Evolutionary conservation across 2,113 vertebrate species (phyloP), one percentile per base, ranked within the genome.

Genomic region (Chlorodrepanis virens): DNA sequence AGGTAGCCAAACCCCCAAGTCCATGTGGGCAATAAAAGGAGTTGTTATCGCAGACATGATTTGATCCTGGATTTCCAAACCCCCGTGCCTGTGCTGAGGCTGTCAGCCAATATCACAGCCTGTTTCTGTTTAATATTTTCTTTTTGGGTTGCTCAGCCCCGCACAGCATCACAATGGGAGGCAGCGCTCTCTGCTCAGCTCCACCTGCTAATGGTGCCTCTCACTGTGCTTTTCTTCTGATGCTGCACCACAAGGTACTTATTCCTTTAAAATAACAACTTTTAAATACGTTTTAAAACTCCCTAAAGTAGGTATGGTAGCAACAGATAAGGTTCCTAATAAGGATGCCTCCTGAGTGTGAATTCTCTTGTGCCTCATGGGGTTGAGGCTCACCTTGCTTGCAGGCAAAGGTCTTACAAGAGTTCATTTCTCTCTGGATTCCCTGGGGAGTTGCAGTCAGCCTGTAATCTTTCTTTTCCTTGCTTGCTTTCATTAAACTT

Each of bases 1-100:
- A 83, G 79, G 87, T 88, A 94, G 75, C 92, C 79, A 80, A 94
- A 87, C 78, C 2, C 72, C 82, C 79, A 47, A 75, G 68, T 29
- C 68, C 47, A 8, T 54, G 79, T 44, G 67, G 76, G 85, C 79
- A 94, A 88, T 93, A 88, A 96, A 95, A 85, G 61, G 89, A 72
- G 84, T 53, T 76, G 74, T 83, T 94, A 79, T 35, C 12, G 20
- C 56, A 71, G 79, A 78, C 37, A 6, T 59, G 88, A 86, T 95
- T 83, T 74, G 87, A 94, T 88, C 92, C 85, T 63, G 90, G 90
- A 63, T 95, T 96, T 95, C 82, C 96, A 95, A 77, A 39, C 33
- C 72, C 95, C 79, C 18, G 7, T 79, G 90, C 67, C 94, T 87
- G 67, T 70, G 82, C 70, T 88, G 68, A 88, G 75, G 68, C 85